Conservation (phyloP, 1,140 invertebrate genomes). For the Drosophila ananassae region DNA sequence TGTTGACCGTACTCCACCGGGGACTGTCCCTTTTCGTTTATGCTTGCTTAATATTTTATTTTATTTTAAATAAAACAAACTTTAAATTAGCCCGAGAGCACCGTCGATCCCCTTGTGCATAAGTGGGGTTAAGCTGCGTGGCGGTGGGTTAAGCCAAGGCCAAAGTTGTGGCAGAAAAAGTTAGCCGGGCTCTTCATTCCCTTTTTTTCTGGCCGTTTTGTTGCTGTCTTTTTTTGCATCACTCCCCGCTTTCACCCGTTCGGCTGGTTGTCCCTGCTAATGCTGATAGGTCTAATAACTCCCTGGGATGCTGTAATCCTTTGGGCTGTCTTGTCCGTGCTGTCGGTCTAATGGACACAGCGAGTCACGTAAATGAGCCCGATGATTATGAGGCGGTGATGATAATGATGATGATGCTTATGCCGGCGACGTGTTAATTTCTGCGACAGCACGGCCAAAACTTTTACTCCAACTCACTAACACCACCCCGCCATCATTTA, state of each 20-base stretch:
- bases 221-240: slow-evolving; percentile 13
- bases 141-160: slow-evolving; percentile 64
- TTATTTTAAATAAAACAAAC: slow-evolving; percentile 71
- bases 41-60: slow-evolving; percentile 69
- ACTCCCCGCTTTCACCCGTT: background rate
- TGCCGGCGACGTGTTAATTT: slow-evolving; percentile 73
- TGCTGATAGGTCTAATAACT: slow-evolving; percentile 80
- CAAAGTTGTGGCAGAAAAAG: slow-evolving; percentile 69
- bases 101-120: slow-evolving; percentile 30
- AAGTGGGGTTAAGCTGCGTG: slow-evolving; percentile 74
- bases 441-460: slow-evolving; percentile 59
- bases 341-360: slow-evolving; percentile 68
- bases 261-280: slow-evolving; percentile 33
- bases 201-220: slow-evolving; percentile 20
- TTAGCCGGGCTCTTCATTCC: slow-evolving; percentile 21
- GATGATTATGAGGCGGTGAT: slow-evolving; percentile 72
- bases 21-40: slow-evolving; percentile 26
- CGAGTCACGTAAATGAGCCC: slow-evolving; percentile 74
- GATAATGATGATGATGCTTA: slow-evolving; percentile 54
- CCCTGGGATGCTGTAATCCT: slow-evolving; percentile 74
- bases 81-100: slow-evolving; percentile 68
- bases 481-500: background rate
- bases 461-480: slow-evolving; percentile 11
- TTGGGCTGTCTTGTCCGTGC: slow-evolving; percentile 57
- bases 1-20: background rate